These are phyloP conservation scores for Epizoanthus ramosus DNA, from an alignment of 92 coral and sea anemone species.

Conservation along the genomic window DNA sequence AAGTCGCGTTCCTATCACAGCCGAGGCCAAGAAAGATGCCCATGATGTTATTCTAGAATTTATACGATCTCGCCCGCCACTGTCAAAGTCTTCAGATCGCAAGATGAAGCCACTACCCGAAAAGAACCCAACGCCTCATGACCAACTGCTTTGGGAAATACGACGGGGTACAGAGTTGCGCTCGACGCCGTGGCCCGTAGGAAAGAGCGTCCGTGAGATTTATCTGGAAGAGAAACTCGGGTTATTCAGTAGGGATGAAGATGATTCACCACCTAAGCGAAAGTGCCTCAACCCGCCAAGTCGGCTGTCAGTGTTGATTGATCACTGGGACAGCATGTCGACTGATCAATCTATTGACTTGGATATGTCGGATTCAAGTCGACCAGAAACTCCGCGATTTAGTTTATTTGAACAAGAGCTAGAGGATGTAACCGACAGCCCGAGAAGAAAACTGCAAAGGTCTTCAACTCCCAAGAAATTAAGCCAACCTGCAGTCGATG, in stretches of 20 bases:
- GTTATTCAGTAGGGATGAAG: conserved; percentile 34
- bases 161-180: conserved; percentile 62
- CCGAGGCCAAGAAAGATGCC: conserved; percentile 78
- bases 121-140: conserved; percentile 67
- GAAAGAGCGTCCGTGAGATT: conserved; percentile 71
- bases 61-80: conserved; percentile 91
- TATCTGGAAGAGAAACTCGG: conserved; percentile 76
- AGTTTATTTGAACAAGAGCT: conserved; percentile 49
- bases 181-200: conserved; percentile 63
- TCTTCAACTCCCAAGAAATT: conserved; percentile 46
- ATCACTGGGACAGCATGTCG: conserved; percentile 84
- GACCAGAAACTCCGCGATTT: conserved; percentile 52
- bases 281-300: conserved; percentile 78
- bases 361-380: conserved; percentile 56
- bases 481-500: conserved; percentile 52
- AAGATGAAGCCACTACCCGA: conserved; percentile 69
- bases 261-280: conserved; percentile 64
- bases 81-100: conserved; percentile 71
- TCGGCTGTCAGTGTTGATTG: conserved; percentile 65
- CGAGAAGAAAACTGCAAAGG: conserved; percentile 49
- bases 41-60: conserved; percentile 84
- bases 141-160: conserved; percentile 71
- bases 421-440: conserved; percentile 47
- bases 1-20: conserved; percentile 56
- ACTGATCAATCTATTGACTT: conserved; percentile 54